These are phyloP conservation scores for Calameuta pallipes DNA, from an alignment of 2,888 invertebrate genomes.

Conservation along the genomic window DNA sequence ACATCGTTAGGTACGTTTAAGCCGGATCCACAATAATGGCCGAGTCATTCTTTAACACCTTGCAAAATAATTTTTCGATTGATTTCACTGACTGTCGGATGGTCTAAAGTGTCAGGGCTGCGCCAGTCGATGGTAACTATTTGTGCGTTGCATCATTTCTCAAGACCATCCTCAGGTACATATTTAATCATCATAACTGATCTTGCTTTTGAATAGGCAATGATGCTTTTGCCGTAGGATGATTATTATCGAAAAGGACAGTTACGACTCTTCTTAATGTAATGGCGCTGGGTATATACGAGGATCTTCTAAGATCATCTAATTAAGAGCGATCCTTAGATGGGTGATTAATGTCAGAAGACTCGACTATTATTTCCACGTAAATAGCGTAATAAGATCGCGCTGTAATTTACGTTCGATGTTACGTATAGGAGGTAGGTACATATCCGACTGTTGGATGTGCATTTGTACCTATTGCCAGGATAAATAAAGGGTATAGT, in stretches of 20 bases:
- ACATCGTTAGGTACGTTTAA: background rate
- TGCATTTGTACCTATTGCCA: background rate
- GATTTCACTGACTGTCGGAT: background rate
- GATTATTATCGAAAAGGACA: background rate
- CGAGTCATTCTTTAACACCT: background rate
- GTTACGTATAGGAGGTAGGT: conserved; percentile 14
- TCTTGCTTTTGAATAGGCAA: background rate
- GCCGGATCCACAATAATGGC: background rate
- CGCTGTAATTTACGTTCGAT: conserved; percentile 24
- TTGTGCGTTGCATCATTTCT: background rate
- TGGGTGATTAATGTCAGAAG: background rate
- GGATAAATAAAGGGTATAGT: background rate
- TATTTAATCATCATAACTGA: background rate
- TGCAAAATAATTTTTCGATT: background rate
- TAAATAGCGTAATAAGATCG: background rate
- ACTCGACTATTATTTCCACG: background rate
- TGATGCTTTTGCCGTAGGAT: background rate
- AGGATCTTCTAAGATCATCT: background rate
- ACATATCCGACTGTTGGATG: background rate
- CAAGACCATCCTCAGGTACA: background rate
- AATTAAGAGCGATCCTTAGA: background rate
- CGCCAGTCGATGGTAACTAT: background rate
- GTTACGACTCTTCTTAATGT: background rate
- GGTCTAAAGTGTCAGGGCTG: background rate
- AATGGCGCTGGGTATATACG: background rate